Evolutionary conservation across 2,113 vertebrate species (phyloP), one percentile per base, ranked within the genome.

Genomic region (Neopipo cinnamomea): DNA sequence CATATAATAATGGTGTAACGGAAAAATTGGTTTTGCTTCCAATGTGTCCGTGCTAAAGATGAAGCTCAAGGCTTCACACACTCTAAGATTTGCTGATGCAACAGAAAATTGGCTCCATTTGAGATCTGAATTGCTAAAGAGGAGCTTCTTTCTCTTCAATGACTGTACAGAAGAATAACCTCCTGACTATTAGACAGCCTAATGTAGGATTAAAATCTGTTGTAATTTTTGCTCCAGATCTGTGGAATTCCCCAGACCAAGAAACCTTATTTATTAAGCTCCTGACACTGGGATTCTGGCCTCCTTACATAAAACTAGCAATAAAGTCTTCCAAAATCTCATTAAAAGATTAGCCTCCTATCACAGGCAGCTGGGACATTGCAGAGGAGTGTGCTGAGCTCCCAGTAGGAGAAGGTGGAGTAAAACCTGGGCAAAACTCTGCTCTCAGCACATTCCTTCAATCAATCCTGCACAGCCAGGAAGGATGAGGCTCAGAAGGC

Each of bases 291-390:
- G 28, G 73, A 91, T 94, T 93, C 66, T 91, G 67, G 59, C 35
- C 33, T 93, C 52, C 66, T 82, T n/a, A 73, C 59, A 67, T 15
- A 62, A 94, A 95, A 87, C 53, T 8, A 90, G 89, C 76, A 93
- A 66, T 66, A 84, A 88, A 94, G 37, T 46, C 67, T 52, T 70
- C 55, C 27, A 82, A 95, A 97, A 96, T 94, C 94, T 78, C 94
- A 95, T 97, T 96, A 95, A 95, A 95, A 95, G 91, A 91, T 97
- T 95, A 96, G 73, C 53, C 39, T 91, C 49, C 72, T 87, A 44
- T 95, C 88, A 70, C 37, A 85, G 75, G 62, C 79, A 84, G 82
- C 89, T 79, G 82, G 81, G 91, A 83, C 81, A n/a, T 12, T 68
- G 58, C 80, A 81, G 80, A 81, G 52, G 66, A 59, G 55, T 14